Percentiles rank a stretch among this genome's conserved stretches.
Conservation (phyloP, 2,888 invertebrate genomes). For the Tenthredo scrophulariae region DNA sequence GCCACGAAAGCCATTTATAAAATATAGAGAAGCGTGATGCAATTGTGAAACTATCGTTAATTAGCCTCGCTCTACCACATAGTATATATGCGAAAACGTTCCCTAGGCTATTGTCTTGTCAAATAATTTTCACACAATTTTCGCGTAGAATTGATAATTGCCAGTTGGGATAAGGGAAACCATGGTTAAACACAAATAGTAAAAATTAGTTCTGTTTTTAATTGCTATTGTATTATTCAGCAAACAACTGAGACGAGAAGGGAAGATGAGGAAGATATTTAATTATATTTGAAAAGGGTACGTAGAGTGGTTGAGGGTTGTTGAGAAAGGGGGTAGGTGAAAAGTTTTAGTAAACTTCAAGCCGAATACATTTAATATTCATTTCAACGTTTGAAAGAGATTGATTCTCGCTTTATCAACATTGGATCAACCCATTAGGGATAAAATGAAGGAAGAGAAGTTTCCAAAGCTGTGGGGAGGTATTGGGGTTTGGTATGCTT, state of each 20-base stretch:
- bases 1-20: conserved; percentile 34
- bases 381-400: conserved; percentile 36
- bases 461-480: not conserved
- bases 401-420: conserved; percentile 46
- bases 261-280: conserved; percentile 26
- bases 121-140: not conserved
- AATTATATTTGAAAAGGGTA: conserved; percentile 33
- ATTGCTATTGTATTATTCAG: not conserved
- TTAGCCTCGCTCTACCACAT: not conserved
- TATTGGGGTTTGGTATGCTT: not conserved
- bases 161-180: not conserved
- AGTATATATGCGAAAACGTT: not conserved
- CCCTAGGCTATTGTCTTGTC: not conserved
- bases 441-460: conserved; percentile 9
- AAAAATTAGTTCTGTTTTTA: not conserved
- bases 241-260: not conserved
- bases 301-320: conserved; percentile 7
- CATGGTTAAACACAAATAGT: not conserved
- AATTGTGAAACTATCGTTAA: conserved; percentile 31
- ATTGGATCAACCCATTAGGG: conserved; percentile 38
- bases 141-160: not conserved
- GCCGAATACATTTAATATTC: conserved; percentile 29
- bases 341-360: conserved; percentile 37
- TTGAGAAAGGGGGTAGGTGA: not conserved
- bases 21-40: conserved; percentile 32